Conservation (phyloP, 2,113 vertebrate genomes). For the Clarias gariepinus region DNA sequence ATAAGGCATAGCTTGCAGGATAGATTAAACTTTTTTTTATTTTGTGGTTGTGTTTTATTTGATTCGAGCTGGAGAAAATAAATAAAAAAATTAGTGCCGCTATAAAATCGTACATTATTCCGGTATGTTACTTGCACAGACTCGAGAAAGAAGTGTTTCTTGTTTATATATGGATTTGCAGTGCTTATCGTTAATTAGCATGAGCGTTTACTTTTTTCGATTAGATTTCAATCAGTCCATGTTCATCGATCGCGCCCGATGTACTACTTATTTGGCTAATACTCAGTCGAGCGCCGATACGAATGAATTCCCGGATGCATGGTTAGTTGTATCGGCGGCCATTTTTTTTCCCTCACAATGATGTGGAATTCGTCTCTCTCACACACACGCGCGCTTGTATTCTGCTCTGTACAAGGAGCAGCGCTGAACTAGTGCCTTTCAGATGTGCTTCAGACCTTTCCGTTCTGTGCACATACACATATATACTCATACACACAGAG, state of each 20-base stretch:
- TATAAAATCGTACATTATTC: constrained; percentile 1
- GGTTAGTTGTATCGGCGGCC: not conserved
- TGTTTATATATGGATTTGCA: not conserved
- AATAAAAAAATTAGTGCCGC: not conserved
- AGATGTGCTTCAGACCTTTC: constrained; percentile 51
- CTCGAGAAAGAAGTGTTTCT: not conserved
- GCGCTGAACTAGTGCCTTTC: constrained; percentile 52
- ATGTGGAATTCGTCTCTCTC: not conserved
- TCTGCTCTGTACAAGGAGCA: constrained; percentile 40
- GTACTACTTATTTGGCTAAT: not conserved
- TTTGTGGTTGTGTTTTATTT: constrained; percentile 11
- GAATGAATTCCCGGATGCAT: not conserved
- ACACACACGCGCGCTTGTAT: not conserved
- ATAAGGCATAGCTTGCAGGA: constrained; percentile 85
- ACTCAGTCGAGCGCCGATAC: not conserved
- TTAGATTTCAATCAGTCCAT: not conserved
- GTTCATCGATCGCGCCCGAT: constrained; percentile 2
- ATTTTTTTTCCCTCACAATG: not conserved
- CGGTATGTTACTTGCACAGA: not conserved
- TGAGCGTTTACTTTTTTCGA: constrained; percentile 11
- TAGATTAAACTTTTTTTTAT: constrained; percentile 75
- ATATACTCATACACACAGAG: not conserved
- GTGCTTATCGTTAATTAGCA: constrained; percentile 20
- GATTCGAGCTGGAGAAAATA: not conserved
- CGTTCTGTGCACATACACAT: constrained; percentile 18